Percentiles rank a stretch among this genome's conserved stretches.
Evolutionary conservation across 2,113 vertebrate genomes (phyloP).

Genomic region (Hippocampus mohnikei): DNA sequence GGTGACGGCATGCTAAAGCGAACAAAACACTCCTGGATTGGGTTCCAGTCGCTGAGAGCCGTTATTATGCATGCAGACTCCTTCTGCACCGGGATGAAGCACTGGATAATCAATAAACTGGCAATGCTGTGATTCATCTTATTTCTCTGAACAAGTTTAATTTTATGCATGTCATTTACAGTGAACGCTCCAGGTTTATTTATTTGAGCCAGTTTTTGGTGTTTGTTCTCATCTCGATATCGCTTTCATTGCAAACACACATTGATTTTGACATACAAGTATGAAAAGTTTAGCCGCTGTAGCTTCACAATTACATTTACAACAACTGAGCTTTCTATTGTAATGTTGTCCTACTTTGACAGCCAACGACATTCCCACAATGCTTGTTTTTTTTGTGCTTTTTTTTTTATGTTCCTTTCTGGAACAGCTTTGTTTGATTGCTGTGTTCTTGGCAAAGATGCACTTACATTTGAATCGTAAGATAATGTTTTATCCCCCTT

Average conservation of each 20-base stretch:
- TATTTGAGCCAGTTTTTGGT: slow-evolving; percentile 2
- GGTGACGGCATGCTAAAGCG: slow-evolving; percentile 10
- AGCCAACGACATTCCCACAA: slow-evolving; percentile 4
- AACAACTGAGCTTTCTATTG: slow-evolving; percentile 3
- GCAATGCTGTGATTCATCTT: background rate
- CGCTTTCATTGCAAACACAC: slow-evolving; percentile 10
- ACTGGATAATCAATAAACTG: slow-evolving; percentile 4
- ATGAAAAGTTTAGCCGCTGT: background rate
- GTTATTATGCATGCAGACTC: background rate
- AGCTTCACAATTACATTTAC: slow-evolving; percentile 5
- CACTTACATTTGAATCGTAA: slow-evolving; percentile 32
- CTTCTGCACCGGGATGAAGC: background rate
- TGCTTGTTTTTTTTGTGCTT: background rate
- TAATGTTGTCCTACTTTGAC: slow-evolving; percentile 7
- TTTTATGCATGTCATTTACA: slow-evolving; percentile 14
- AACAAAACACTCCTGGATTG: slow-evolving; percentile 13
- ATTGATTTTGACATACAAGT: slow-evolving; percentile 7
- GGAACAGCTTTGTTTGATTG: slow-evolving; percentile 28
- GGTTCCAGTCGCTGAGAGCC: background rate
- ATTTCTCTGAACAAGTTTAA: slow-evolving; percentile 11
- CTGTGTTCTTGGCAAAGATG: slow-evolving; percentile 30
- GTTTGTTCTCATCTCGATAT: background rate
- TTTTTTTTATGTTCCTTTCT: background rate
- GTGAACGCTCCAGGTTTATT: background rate
- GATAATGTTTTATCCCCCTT: slow-evolving; percentile 20